Percentiles rank a stretch among this genome's conserved stretches.
phyloP scores from a whole-genome alignment of 2,113 vertebrate species.

The Calyptomena viridis region DNA sequence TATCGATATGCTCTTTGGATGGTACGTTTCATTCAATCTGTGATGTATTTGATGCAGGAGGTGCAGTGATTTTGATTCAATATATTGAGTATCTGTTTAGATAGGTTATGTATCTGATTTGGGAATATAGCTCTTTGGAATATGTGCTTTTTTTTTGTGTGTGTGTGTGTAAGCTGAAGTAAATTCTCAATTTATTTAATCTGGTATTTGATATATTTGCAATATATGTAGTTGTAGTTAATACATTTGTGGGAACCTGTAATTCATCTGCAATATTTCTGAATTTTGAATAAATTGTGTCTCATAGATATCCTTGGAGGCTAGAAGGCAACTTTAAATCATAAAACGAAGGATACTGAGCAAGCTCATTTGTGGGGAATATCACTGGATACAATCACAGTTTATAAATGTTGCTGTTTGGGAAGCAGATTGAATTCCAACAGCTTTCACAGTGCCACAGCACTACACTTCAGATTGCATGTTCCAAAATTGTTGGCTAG shows the following conservation, averaged over 20 bases:
- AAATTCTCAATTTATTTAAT: conserved; percentile 38
- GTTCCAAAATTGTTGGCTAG: neutral
- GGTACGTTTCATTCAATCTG: neutral
- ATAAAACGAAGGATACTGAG: neutral
- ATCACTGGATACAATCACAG: neutral
- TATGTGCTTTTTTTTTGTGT: too few species aligned
- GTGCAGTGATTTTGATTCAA: conserved; percentile 22
- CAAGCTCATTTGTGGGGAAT: neutral
- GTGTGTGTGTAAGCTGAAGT: neutral
- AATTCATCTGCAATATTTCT: conserved; percentile 28
- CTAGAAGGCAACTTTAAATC: neutral
- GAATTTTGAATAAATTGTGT: neutral
- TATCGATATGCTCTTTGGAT: neutral
- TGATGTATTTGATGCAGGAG: conserved; percentile 6
- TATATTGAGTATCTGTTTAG: conserved; percentile 35
- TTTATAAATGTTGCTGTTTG: neutral
- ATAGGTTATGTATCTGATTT: conserved; percentile 1
- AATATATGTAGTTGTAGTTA: conserved; percentile 14
- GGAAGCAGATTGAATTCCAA: neutral
- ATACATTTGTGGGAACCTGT: neutral
- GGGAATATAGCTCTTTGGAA: too few species aligned
- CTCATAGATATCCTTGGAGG: neutral
- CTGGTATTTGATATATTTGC: neutral
- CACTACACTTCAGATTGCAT: neutral
- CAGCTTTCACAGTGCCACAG: neutral